Evolutionary conservation across 2,797 vertebrate species (phyloP), one percentile per base, ranked within the genome.

Genomic region (Brachymystax lenok): DNA sequence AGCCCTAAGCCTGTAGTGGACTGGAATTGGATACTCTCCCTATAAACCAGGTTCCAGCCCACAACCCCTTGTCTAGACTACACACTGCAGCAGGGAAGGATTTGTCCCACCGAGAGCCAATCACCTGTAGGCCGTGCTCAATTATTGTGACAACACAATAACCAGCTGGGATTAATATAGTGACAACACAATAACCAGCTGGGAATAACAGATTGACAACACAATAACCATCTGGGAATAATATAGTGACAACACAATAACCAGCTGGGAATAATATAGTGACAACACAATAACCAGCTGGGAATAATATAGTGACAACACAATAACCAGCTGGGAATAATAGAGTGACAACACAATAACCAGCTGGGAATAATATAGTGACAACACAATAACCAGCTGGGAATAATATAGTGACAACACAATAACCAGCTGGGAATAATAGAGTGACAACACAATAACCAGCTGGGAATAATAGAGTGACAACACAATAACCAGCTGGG

Each of bases 121-220:
- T 94, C 94, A 94, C 86, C 21, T 86, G 93, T 81, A 89, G 82
- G 83, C 84, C 76, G 86, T 94, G 91, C 88, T 89, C n/a, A 61
- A n/a, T 21, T 40, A 40, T 82, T 88, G 84, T 90, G 88, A 24
- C 24, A 24, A 91, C 88, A 90, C 90, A 92, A 92, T 56, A 28
- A 2, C 28, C 28, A 28, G 28, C 28, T 56, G 24, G 24, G 24
- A 24, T 0, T 59, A 59, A 59, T 19, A 59, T 6, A 51, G 30
- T 4, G 30, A 30, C 67, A 78, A 71, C 30, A 24, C 24, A 24
- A 24, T 24, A 24, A 30, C 30, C 30, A 30, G 30, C 0, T 30
- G 52, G 12, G 14, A 68, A 72, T 19, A 3, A 46, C 17, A 33
- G 54, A 24, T 61, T 7, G 19, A 19, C 19, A 59, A n/a, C 30